Evolutionary conservation across 2,113 vertebrate genomes (phyloP).

Genomic region (Microtus richardsoni): DNA sequence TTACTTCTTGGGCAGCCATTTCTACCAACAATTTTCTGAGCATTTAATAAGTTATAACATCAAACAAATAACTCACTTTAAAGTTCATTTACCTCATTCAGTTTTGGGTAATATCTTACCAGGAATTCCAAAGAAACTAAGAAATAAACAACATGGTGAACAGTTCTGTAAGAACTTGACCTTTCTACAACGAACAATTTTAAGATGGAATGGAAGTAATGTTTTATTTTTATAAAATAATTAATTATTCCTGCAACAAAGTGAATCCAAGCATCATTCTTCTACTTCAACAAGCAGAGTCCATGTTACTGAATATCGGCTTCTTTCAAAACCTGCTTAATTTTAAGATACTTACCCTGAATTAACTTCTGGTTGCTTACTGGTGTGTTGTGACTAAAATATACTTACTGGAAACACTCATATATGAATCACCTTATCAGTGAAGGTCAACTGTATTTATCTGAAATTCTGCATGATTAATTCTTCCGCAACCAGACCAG

Average conservation of each 20-base stretch:
- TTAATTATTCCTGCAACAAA: neutral
- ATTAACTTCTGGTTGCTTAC: constrained; percentile 25
- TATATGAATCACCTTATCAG: constrained; percentile 1
- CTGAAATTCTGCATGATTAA: constrained; percentile 65
- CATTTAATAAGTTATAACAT: constrained; percentile 27
- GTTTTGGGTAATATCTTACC: neutral
- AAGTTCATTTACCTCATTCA: constrained; percentile 1
- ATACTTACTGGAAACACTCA: constrained; percentile 51
- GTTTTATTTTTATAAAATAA: constrained; percentile 29
- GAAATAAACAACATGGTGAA: constrained; percentile 4
- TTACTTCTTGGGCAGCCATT: neutral
- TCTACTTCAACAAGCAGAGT: neutral
- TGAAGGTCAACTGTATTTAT: constrained; percentile 70
- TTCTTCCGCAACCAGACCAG: constrained; percentile 51
- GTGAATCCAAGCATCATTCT: neutral
- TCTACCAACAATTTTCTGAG: neutral
- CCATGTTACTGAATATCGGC: neutral
- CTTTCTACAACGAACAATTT: neutral
- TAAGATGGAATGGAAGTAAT: neutral
- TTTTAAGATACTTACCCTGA: constrained; percentile 67
- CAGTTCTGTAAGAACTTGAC: neutral
- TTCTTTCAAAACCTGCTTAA: constrained; percentile 44
- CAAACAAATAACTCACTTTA: neutral
- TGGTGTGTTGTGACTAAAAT: neutral
- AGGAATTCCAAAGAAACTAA: neutral